Conservation (phyloP, 2,888 invertebrate species). For the Stenurella melanura region DNA sequence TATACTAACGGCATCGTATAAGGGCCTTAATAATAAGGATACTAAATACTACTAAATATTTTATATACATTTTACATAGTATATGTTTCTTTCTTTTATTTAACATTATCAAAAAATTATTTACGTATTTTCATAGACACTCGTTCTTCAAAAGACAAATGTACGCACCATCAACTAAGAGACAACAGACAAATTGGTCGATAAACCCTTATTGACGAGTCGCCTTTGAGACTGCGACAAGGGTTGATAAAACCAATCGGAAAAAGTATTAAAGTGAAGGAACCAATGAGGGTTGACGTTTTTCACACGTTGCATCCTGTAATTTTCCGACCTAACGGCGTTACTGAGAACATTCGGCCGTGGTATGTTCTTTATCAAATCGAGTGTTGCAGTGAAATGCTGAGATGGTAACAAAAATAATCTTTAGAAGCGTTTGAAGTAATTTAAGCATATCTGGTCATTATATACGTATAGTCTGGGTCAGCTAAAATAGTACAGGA, state of each 20-base stretch:
- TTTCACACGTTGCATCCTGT: conserved; percentile 20
- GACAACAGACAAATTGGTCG: not conserved
- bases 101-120: too few species aligned
- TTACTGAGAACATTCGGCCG: not conserved
- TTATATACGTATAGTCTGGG: too few species aligned
- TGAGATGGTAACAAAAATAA: not conserved
- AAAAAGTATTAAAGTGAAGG: conserved; percentile 23
- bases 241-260: conserved; percentile 18
- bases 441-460: not conserved
- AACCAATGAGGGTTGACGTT: conserved; percentile 27
- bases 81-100: too few species aligned
- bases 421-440: not conserved
- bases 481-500: too few species aligned
- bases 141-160: not conserved
- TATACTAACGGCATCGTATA: too few species aligned
- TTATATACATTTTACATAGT: too few species aligned
- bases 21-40: too few species aligned
- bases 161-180: not conserved
- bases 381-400: not conserved
- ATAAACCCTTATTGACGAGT: conserved; percentile 6
- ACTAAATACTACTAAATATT: too few species aligned
- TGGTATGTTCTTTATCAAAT: not conserved
- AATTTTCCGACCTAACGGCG: conserved; percentile 23
- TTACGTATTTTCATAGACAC: too few species aligned
- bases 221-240: conserved; percentile 2